Evolutionary conservation across 2,797 vertebrate species (phyloP).

Genomic region (Brachyrhaphis roseni): DNA sequence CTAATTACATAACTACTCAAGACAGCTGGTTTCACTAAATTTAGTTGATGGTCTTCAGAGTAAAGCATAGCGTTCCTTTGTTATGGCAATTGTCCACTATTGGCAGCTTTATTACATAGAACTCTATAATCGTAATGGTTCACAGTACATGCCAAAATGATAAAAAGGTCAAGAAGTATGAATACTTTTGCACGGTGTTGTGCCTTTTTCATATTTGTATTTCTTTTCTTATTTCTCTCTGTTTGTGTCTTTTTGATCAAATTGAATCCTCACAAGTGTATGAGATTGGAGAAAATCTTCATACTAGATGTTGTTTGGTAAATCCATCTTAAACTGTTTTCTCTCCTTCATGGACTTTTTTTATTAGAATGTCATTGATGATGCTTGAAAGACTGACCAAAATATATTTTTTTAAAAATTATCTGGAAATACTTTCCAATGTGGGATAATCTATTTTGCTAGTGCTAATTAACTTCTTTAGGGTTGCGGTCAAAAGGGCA

Average conservation of each 20-base stretch:
- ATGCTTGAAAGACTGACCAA: not conserved
- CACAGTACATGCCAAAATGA: not conserved
- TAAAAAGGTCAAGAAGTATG: not conserved
- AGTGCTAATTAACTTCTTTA: not conserved
- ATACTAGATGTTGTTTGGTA: not conserved
- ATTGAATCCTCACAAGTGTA: not conserved
- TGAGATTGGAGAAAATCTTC: not conserved
- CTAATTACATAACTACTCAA: not conserved
- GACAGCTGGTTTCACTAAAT: not conserved
- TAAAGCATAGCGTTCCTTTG: not conserved
- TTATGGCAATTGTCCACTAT: not conserved
- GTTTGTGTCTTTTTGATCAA: not conserved
- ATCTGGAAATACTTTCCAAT: not conserved
- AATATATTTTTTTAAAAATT: not conserved
- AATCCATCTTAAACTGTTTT: not conserved
- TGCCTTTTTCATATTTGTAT: not conserved
- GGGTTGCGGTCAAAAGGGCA: not conserved
- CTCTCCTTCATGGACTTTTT: not conserved
- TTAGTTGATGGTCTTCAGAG: not conserved
- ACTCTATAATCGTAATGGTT: not conserved
- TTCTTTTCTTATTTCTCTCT: not conserved
- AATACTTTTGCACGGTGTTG: not conserved
- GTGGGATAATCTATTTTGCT: not conserved
- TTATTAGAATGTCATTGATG: not conserved
- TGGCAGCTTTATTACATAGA: not conserved